Percentiles rank a stretch among this genome's conserved stretches.
These are phyloP conservation scores for Achroia grisella DNA, from an alignment of 1,140 invertebrate genomes.

Conservation along the genomic window DNA sequence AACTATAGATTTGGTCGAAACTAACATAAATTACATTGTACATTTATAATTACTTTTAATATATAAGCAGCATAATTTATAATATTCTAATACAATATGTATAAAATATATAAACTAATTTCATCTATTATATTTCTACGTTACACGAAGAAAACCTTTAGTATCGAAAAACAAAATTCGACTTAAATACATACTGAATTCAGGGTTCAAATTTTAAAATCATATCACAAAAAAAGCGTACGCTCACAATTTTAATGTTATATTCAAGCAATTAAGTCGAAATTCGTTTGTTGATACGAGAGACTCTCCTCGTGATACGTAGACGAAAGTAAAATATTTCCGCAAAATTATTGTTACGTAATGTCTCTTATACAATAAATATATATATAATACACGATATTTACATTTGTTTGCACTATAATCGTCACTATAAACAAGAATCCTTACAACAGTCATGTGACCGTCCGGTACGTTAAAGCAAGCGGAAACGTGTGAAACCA, in stretches of 20 bases:
- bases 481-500: neutral
- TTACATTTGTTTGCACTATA: slow-evolving; percentile 31
- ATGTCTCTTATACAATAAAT: slow-evolving; percentile 20
- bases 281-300: no score
- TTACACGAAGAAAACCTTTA: no score
- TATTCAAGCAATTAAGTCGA: no score
- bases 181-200: no score
- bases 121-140: neutral
- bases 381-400: slow-evolving; percentile 50
- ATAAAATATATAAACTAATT: neutral
- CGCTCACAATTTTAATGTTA: no score
- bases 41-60: slow-evolving; percentile 17
- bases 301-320: no score
- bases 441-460: neutral
- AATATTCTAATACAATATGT: neutral
- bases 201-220: no score
- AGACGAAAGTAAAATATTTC: neutral
- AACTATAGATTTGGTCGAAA: slow-evolving; percentile 45
- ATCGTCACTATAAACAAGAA: slow-evolving; percentile 26
- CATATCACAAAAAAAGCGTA: no score
- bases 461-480: neutral
- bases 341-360: neutral
- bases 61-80: slow-evolving; percentile 14
- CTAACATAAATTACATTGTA: slow-evolving; percentile 26
- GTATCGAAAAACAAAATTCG: no score